A percentile compares a stretch with the other conserved stretches of the same genome.
Conservation (phyloP, 2,888 invertebrate species). For the Dolomedes plantarius region DNA sequence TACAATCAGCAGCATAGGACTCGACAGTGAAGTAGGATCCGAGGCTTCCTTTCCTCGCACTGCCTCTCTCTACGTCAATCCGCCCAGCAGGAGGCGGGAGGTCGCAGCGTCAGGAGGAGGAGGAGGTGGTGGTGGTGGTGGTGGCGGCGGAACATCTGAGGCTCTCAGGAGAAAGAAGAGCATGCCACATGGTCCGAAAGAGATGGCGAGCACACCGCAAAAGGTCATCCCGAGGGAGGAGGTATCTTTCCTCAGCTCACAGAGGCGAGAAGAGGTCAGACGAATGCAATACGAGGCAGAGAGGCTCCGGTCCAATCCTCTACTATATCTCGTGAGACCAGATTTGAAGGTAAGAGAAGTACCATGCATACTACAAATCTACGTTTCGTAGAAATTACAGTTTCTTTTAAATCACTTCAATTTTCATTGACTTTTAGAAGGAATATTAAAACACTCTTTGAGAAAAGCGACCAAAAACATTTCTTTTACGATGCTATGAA, state of each 20-base stretch:
- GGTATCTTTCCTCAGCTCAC: constrained; percentile 94
- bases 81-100: constrained; percentile 46
- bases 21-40: constrained; percentile 50
- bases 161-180: constrained; percentile 94
- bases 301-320: constrained; percentile 93
- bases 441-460: too few species aligned
- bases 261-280: constrained; percentile 94
- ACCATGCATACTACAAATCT: too few species aligned
- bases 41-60: constrained; percentile 59
- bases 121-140: constrained; percentile 72
- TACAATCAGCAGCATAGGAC: constrained; percentile 51
- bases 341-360: constrained; percentile 91
- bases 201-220: constrained; percentile 84
- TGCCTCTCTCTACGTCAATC: constrained; percentile 66
- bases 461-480: too few species aligned
- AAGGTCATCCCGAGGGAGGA: constrained; percentile 93
- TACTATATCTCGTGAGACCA: constrained; percentile 96
- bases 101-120: constrained; percentile 35
- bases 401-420: too few species aligned
- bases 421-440: too few species aligned
- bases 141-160: constrained; percentile 77
- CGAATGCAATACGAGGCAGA: constrained; percentile 93
- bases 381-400: too few species aligned
- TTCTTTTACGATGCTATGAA: too few species aligned
- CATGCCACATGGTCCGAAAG: constrained; percentile 87